These are phyloP conservation scores for Cataglyphis rosenhaueri DNA, from an alignment of 2,888 invertebrate genomes.

Conservation along the genomic window DNA sequence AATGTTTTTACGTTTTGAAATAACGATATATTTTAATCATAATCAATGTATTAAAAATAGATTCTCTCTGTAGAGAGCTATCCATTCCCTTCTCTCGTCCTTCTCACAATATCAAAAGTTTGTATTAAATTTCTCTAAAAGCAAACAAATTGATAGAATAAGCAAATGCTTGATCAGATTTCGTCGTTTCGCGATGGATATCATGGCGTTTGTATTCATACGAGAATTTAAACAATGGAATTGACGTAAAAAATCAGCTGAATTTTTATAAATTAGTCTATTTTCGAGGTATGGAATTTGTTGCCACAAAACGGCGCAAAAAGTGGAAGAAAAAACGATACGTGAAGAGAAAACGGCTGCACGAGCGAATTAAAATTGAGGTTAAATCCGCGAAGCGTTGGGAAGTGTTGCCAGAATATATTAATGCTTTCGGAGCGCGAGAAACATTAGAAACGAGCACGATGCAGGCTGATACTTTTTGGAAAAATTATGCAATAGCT, in stretches of 20 bases:
- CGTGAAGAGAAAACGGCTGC: slow-evolving; percentile 71
- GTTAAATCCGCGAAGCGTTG: slow-evolving; percentile 77
- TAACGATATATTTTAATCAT: background rate
- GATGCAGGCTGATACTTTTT: slow-evolving; percentile 82
- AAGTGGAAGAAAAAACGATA: slow-evolving; percentile 75
- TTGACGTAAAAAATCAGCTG: background rate
- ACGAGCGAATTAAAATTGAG: slow-evolving; percentile 77
- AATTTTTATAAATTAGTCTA: background rate
- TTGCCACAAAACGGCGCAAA: slow-evolving; percentile 70
- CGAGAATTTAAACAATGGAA: background rate
- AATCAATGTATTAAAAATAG: background rate
- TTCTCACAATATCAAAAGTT: no score
- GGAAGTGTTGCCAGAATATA: slow-evolving; percentile 54
- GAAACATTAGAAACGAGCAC: slow-evolving; percentile 59
- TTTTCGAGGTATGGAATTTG: slow-evolving; percentile 75
- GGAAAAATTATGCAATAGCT: slow-evolving; percentile 82
- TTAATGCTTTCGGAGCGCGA: slow-evolving; percentile 42
- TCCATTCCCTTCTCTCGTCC: no score
- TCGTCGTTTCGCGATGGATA: background rate
- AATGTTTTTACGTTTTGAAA: background rate
- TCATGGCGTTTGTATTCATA: background rate
- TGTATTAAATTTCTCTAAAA: background rate
- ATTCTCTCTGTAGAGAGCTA: no score
- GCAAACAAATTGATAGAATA: background rate
- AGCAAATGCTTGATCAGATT: background rate